Conservation (phyloP, 2,113 vertebrate species). For the Willisornis vidua region DNA sequence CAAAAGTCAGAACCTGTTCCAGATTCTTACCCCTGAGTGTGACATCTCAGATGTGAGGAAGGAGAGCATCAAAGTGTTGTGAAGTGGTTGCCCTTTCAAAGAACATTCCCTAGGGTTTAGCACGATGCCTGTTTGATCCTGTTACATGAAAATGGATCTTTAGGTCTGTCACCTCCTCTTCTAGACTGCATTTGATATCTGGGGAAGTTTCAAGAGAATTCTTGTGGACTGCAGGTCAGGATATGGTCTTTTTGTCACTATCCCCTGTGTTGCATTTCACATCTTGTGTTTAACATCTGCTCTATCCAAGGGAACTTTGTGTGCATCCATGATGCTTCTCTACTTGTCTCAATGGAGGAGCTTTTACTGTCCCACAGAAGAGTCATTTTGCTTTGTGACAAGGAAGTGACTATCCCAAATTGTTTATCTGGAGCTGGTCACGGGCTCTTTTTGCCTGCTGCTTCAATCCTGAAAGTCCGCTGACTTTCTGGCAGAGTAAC, state of each 20-base stretch:
- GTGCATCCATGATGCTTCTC: neutral
- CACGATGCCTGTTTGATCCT: constrained; percentile 12
- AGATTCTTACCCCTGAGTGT: neutral
- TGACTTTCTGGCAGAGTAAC: neutral
- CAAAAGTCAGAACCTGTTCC: constrained; percentile 53
- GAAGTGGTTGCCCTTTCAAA: neutral
- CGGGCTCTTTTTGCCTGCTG: neutral
- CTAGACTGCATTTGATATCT: neutral
- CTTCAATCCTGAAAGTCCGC: neutral
- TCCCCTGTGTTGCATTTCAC: neutral
- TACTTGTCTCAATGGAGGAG: neutral
- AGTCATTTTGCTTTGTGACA: neutral
- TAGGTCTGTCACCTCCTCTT: neutral
- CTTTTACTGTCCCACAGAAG: neutral
- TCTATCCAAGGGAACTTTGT: neutral
- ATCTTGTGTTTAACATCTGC: neutral
- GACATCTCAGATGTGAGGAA: constrained; percentile 20
- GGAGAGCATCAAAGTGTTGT: constrained; percentile 11
- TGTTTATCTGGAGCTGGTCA: neutral
- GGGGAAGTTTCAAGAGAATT: neutral
- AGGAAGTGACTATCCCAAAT: neutral
- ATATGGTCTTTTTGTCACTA: neutral
- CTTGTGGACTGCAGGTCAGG: neutral
- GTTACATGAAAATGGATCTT: neutral
- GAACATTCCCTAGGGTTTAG: constrained; percentile 1